phyloP scores from a whole-genome alignment of 2,113 vertebrate species.

The Clinocottus analis region DNA sequence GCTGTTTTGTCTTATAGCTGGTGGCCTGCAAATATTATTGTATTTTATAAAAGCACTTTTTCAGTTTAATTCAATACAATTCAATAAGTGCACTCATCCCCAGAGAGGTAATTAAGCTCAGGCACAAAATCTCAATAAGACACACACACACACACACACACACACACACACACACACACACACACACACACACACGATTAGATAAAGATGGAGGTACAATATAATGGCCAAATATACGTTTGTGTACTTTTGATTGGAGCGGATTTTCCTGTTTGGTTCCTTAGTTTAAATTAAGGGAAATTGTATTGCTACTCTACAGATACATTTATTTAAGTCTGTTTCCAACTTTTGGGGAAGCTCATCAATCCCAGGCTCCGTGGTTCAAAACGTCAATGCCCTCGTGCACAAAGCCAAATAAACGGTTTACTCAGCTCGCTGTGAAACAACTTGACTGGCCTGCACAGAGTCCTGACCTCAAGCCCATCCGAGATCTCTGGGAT shows the following conservation, averaged over 20 bases:
- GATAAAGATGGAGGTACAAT: neutral
- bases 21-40: conserved; percentile 9
- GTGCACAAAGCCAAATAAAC: neutral
- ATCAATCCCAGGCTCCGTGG: neutral
- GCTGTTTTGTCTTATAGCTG: conserved; percentile 17
- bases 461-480: neutral
- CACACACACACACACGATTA: neutral
- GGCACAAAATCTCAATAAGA: conserved; percentile 11
- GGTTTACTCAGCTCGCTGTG: neutral
- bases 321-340: too few relatives aligned
- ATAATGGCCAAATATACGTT: neutral
- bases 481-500: conserved; percentile 8
- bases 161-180: neutral
- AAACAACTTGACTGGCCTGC: neutral
- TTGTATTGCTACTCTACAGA: neutral
- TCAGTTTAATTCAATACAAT: conserved; percentile 23
- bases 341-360: neutral
- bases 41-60: conserved; percentile 31
- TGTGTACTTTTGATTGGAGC: neutral
- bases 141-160: neutral
- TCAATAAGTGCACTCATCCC: conserved; percentile 30
- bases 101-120: conserved; percentile 12
- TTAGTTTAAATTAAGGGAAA: neutral
- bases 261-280: neutral
- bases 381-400: neutral